Evolutionary conservation across 2,888 invertebrate genomes (phyloP).

Genomic region (Nymphalis c-album): DNA sequence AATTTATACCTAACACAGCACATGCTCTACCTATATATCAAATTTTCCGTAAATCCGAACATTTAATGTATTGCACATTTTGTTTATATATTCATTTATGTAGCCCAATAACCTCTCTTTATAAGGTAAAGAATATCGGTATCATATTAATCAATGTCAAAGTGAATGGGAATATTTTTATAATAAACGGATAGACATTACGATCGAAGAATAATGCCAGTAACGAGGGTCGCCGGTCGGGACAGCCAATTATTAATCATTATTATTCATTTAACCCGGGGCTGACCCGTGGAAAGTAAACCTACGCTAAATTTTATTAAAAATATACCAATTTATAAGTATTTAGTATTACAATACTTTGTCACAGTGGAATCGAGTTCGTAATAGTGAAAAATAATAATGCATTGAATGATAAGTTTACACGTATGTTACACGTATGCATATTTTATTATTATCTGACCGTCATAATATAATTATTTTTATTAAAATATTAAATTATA

Average conservation of each 20-base stretch:
- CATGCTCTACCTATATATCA: no score
- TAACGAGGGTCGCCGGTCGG: slow-evolving; percentile 28
- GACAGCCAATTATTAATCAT: slow-evolving; percentile 36
- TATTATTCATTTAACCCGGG: slow-evolving; percentile 18
- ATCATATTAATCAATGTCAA: slow-evolving; percentile 4
- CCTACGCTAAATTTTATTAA: slow-evolving; percentile 1
- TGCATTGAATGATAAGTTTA: no score
- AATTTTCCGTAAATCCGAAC: background rate
- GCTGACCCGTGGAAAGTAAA: background rate
- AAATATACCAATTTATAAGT: background rate
- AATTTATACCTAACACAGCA: no score
- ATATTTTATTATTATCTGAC: no score
- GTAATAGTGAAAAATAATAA: no score
- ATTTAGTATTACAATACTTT: no score
- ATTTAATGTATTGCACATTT: background rate
- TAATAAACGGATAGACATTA: slow-evolving; percentile 11
- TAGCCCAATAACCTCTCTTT: background rate
- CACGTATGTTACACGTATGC: no score
- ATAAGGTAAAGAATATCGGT: background rate
- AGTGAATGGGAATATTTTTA: slow-evolving; percentile 3
- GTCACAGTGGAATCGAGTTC: no score
- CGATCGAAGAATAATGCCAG: slow-evolving; percentile 14
- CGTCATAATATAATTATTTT: no score
- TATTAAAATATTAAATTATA: no score
- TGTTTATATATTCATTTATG: background rate